Evolutionary conservation across 2,113 vertebrate species (phyloP), one percentile per base, ranked within the genome.

Genomic region (Climacteris rufus): DNA sequence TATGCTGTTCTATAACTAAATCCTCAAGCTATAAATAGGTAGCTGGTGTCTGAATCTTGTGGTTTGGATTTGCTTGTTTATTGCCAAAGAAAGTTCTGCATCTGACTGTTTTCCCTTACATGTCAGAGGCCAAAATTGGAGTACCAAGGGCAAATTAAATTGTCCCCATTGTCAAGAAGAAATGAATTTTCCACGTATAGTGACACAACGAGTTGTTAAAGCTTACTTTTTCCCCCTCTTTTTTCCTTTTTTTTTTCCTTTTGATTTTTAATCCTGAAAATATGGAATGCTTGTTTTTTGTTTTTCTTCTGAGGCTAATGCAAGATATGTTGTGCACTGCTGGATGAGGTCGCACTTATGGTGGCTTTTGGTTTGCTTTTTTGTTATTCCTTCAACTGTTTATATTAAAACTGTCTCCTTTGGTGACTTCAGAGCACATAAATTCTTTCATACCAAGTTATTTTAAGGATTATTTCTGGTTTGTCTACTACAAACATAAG

Each of bases 221-320:
- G 13, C 23, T 59, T 77, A 10, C 17, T 10, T 52, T 49, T 20
- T 3, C 1, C 1, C 7, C 15, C 6, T 14, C 4, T 9, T 5
- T 65, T 93, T 74, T 57, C 42, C 59, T 87, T 23, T 7, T 15
- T 25, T 79, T 74, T 92, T 24, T 76, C 13, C 22, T 64, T 49
- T 79, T 31, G 9, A 31, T 87, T 94, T 89, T 89, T 30, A 30
- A 53, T 69, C 20, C 23, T 57, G 39, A 83, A 57, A 86, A 76
- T 22, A 22, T 15, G 16, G 28, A 57, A 2, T 53, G 14, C 72
- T 71, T 22, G 7, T 20, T 63, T 25, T 79, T 63, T 66, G 14
- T 15, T 25, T 45, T 65, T 18, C n/a, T 71, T 82, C 14, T 16
- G 24, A 85, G 57, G 33, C 45, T 78, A 30, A n/a, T 71, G 21